phyloP scores from a whole-genome alignment of 2,797 vertebrate species.

The Gallinago nigripennis region DNA sequence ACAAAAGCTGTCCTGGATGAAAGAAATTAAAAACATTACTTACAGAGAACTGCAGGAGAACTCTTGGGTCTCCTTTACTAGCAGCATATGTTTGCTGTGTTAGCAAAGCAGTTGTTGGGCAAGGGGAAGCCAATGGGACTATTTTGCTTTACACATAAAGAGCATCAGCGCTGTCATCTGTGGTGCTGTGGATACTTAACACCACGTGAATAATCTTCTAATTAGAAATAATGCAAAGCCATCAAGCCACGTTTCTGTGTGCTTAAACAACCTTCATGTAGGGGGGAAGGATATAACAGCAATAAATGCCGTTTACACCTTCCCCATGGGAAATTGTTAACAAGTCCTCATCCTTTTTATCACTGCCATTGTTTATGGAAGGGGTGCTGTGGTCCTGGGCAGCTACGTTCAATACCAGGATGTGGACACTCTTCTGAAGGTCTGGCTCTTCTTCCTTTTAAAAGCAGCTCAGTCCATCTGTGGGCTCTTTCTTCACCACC shows the following conservation, averaged over 20 bases:
- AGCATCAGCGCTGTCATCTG: not conserved
- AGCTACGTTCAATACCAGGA: not conserved
- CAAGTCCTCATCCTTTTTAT: not conserved
- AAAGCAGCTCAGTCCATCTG: not conserved
- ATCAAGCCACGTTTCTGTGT: not conserved
- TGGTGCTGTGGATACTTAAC: not conserved
- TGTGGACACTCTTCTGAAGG: too few relatives aligned
- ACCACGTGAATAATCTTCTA: rapidly evolving
- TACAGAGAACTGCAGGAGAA: not conserved
- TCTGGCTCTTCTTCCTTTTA: not conserved
- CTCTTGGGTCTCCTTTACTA: not conserved
- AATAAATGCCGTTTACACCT: not conserved
- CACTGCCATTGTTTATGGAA: not conserved
- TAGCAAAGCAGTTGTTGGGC: not conserved
- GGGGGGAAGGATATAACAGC: not conserved
- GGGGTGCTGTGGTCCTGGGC: not conserved
- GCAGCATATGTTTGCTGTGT: not conserved
- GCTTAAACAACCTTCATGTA: not conserved
- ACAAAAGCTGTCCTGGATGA: not conserved
- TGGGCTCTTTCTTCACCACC: not conserved
- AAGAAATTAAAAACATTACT: not conserved
- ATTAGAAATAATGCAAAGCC: not conserved
- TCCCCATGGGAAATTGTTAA: not conserved
- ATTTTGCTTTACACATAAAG: not conserved
- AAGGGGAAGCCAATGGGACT: not conserved